Conservation (phyloP, 2,113 vertebrate species). For the Gnathonemus echidnorhynchus region DNA sequence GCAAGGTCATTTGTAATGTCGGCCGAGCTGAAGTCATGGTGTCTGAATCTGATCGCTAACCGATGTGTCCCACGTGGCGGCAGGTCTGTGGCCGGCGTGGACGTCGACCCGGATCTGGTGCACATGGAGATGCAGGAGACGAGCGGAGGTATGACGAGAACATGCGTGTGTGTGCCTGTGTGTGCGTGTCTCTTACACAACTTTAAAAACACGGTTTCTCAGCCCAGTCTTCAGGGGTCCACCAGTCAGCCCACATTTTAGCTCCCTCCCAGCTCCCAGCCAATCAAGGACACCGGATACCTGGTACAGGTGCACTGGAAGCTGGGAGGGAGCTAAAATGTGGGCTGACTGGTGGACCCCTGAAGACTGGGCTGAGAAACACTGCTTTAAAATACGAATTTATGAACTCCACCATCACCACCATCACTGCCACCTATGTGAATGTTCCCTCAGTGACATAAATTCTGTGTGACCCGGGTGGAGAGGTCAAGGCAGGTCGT, state of each 20-base stretch:
- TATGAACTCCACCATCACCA: neutral
- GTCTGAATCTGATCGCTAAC: neutral
- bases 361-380: neutral
- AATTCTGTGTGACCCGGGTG: neutral
- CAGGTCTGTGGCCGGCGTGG: conserved; percentile 84
- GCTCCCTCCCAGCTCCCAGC: neutral
- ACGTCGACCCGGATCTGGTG: conserved; percentile 78
- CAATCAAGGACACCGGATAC: neutral
- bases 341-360: neutral
- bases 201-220: neutral
- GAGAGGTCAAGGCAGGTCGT: neutral
- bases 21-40: neutral
- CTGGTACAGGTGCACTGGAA: neutral
- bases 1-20: neutral
- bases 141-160: conserved; percentile 72
- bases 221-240: neutral
- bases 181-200: neutral
- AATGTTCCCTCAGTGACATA: neutral
- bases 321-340: neutral
- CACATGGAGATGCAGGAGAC: conserved; percentile 92
- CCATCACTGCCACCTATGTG: neutral
- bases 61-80: conserved; percentile 25
- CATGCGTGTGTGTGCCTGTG: neutral
- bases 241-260: neutral
- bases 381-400: neutral